phyloP scores from a whole-genome alignment of 2,113 vertebrate genomes.

The Tichodroma muraria region DNA sequence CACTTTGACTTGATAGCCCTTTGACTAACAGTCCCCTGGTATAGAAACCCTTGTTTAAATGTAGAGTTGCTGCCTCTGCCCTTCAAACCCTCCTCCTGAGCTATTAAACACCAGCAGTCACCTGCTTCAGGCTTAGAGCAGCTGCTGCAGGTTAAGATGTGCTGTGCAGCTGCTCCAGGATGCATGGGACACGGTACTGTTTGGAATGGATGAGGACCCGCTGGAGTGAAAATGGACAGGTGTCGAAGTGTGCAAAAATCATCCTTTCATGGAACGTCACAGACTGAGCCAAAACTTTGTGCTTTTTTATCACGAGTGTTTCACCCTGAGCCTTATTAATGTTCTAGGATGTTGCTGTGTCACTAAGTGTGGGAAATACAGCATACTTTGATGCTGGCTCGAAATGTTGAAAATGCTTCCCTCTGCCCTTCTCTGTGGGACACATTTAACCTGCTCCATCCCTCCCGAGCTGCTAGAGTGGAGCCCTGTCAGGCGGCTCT shows the following conservation, averaged over 20 bases:
- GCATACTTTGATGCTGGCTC: background rate
- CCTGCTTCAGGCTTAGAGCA: background rate
- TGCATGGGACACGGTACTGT: accelerated
- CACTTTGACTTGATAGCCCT: background rate
- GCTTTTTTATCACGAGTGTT: background rate
- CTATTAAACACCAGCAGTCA: background rate
- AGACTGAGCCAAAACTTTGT: background rate
- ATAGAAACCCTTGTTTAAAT: background rate
- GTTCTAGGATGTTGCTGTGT: background rate
- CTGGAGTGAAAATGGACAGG: background rate
- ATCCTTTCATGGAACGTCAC: background rate
- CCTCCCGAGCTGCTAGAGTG: background rate
- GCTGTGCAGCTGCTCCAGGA: background rate
- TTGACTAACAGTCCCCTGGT: background rate
- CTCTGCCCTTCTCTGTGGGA: background rate
- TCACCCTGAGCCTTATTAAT: background rate
- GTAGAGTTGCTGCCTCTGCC: background rate
- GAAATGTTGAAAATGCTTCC: background rate
- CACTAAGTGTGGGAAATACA: background rate
- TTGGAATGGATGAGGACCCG: background rate
- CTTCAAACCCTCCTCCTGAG: background rate
- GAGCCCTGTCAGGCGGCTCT: background rate
- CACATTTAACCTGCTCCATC: background rate
- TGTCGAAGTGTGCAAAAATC: background rate
- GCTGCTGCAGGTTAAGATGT: background rate